Base-by-base conservation (phyloP, 2,797 vertebrate genomes). In the Rhinoraja longicauda region DNA sequence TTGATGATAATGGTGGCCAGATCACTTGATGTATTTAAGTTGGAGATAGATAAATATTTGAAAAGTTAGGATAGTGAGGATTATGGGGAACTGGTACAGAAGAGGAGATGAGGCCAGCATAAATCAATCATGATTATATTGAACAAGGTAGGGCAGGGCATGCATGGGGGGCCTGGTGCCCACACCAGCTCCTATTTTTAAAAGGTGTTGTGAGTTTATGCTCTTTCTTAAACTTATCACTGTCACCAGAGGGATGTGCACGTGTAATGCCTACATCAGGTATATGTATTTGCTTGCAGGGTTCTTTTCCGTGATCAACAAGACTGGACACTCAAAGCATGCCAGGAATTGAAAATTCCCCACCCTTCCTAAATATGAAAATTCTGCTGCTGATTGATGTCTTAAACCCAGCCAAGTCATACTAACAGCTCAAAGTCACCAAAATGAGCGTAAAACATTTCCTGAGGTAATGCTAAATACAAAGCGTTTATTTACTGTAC, bases 391-490 rank as follows among this genome's bases (percentile, higher is more conserved):
- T 39, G 78, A 53, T 53, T 53, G 79, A 82, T 82, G 10, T 77
- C 76, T 77, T 77, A 77, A 36, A 77, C 76, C 73, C 76, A 77
- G 79, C 79, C 79, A 82, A 82, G 24, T 29, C 39, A 53, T 82
- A 57, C 26, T 15, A 26, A 15, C 12, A 12, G 19, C 79, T 57
- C 53, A 82, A 53, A 82, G 13, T 82, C 45, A 45, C 45, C 45
- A 45, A 45, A 45, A 45, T 45, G 2, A 45, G 45, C 45, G 45
- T 45, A 45, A 45, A 45, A 45, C 79, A 82, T 53, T 29, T 26
- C 79, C 45, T 4, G 21, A 82, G 79, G 79, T 26, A 82, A 53
- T 82, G 45, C 19, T 45, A 15, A 45, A 79, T 1, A 17, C 78
- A 45, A 45, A 45, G 39, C 9, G 29, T 57, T 53, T 82, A 53